These are phyloP conservation scores for Agrotis exclamationis DNA, from an alignment of 2,888 invertebrate genomes.

Conservation along the genomic window DNA sequence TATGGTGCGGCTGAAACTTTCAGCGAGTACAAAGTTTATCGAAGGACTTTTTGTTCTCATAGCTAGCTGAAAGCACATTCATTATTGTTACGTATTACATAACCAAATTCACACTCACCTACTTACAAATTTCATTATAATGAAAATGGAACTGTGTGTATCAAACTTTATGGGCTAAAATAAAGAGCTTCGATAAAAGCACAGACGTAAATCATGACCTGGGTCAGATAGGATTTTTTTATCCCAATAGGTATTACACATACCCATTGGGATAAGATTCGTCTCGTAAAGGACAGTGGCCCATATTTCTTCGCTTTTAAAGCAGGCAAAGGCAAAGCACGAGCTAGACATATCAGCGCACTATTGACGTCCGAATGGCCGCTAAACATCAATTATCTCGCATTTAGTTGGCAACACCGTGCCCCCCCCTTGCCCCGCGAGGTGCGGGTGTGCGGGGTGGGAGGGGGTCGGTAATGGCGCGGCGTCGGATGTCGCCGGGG, in stretches of 20 bases:
- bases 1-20: constrained; percentile 20
- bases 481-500: constrained; percentile 90
- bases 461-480: constrained; percentile 83
- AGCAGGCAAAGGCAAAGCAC: neutral
- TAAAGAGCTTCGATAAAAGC: too few relatives aligned
- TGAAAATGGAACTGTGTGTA: too few relatives aligned
- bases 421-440: constrained; percentile 49
- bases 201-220: too few relatives aligned
- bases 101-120: neutral
- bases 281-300: neutral
- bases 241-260: too few relatives aligned
- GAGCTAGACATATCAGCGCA: constrained; percentile 44
- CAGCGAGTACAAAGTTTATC: neutral
- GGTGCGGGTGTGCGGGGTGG: constrained; percentile 66
- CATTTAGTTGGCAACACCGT: constrained; percentile 67
- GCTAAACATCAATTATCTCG: constrained; percentile 68
- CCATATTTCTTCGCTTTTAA: constrained; percentile 11
- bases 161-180: too few relatives aligned
- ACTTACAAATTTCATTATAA: too few relatives aligned
- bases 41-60: neutral
- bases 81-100: neutral
- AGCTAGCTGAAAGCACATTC: neutral
- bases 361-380: constrained; percentile 60
- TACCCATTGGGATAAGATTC: neutral
- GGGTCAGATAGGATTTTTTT: neutral